Percentiles rank a stretch among this genome's conserved stretches.
phyloP scores from a whole-genome alignment of 2,888 invertebrate genomes.

The Ormia ochracea region DNA sequence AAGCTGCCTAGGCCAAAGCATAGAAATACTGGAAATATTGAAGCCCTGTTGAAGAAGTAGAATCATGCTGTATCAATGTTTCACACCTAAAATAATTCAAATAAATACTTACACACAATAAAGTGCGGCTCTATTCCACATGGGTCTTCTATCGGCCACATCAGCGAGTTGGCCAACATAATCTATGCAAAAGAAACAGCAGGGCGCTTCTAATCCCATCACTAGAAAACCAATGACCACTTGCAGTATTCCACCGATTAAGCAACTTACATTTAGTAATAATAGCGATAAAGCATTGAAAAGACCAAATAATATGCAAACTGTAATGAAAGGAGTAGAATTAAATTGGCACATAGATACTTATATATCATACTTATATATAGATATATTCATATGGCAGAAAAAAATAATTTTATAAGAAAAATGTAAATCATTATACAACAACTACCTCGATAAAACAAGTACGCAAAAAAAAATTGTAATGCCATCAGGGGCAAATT shows the following conservation, averaged over 20 bases:
- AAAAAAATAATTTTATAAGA: no score
- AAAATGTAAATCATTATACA: no score
- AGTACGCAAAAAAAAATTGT: no score
- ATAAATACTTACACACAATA: constrained; percentile 88
- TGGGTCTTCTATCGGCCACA: constrained; percentile 88
- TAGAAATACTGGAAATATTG: constrained; percentile 87
- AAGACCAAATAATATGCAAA: constrained; percentile 89
- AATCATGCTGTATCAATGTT: neutral
- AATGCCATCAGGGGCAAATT: no score
- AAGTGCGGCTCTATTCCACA: constrained; percentile 91
- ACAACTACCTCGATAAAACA: no score
- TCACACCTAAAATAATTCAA: neutral
- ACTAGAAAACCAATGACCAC: constrained; percentile 93
- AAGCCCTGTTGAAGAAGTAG: constrained; percentile 79
- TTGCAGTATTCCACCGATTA: constrained; percentile 89
- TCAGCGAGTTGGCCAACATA: constrained; percentile 92
- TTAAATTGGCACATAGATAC: no score
- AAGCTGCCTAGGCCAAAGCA: constrained; percentile 86
- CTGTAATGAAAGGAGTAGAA: constrained; percentile 79
- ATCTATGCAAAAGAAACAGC: constrained; percentile 97
- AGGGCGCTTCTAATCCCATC: constrained; percentile 95
- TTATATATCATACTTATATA: no score
- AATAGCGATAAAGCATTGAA: constrained; percentile 85
- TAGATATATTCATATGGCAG: no score
- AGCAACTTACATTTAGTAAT: constrained; percentile 80